Evolutionary conservation across 2,888 invertebrate species (phyloP).

Genomic region (Mythimna vitellina): DNA sequence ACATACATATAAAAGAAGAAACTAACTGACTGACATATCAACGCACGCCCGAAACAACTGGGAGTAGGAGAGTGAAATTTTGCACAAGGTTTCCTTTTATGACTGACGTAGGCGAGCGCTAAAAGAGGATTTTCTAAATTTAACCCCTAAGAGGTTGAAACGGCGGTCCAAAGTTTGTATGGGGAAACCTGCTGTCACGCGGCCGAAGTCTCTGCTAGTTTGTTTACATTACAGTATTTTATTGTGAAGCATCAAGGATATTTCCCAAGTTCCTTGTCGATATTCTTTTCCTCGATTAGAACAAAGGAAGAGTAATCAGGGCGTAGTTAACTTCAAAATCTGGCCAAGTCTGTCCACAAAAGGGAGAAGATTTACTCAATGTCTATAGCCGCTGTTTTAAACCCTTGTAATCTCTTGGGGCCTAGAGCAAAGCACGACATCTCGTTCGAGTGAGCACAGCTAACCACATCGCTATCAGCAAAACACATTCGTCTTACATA

Average conservation of each 20-base stretch:
- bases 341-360: background rate
- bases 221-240: too few relatives aligned
- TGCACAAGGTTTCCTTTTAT: too few relatives aligned
- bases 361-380: constrained; percentile 11
- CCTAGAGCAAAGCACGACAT: constrained; percentile 43
- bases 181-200: too few relatives aligned
- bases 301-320: constrained; percentile 15
- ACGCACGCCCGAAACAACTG: too few relatives aligned
- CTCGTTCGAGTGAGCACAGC: constrained; percentile 39
- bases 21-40: too few relatives aligned
- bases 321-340: background rate
- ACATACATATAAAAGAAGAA: too few relatives aligned
- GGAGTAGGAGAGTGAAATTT: too few relatives aligned
- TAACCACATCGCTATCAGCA: constrained; percentile 68
- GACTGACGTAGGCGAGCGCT: too few relatives aligned
- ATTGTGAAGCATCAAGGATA: background rate
- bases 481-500: constrained; percentile 83
- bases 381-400: constrained; percentile 17
- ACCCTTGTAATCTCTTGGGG: constrained; percentile 38
- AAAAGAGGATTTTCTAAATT: too few relatives aligned
- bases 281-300: background rate
- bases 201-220: too few relatives aligned
- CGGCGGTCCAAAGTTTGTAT: too few relatives aligned
- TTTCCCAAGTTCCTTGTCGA: background rate
- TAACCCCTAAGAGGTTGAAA: too few relatives aligned